Percentiles rank a stretch among this genome's conserved stretches.
Evolutionary conservation across 2,113 vertebrate genomes (phyloP).

Genomic region (Cathartes aura): DNA sequence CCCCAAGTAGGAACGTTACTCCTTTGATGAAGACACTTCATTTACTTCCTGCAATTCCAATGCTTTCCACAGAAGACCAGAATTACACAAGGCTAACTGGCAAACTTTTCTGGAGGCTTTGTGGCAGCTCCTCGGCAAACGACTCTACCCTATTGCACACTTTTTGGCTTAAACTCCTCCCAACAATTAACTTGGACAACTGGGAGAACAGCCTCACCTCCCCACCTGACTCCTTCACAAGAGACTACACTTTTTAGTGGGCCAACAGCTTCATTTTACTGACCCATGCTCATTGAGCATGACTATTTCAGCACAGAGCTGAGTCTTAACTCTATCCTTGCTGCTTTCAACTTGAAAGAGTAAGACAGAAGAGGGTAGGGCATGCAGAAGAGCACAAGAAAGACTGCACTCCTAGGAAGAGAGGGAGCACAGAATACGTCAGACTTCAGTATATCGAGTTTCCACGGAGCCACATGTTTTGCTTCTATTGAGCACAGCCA

Average conservation of each 20-base stretch:
- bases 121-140: not conserved
- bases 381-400: not conserved
- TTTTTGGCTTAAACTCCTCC: not conserved
- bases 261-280: not conserved
- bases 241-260: not conserved
- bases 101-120: not conserved
- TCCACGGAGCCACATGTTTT: not conserved
- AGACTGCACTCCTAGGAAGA: not conserved
- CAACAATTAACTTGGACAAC: not conserved
- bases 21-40: not conserved
- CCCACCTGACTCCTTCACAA: not conserved
- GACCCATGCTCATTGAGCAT: not conserved
- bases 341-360: not conserved
- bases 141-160: not conserved
- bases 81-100: not conserved
- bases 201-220: not conserved
- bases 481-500: not conserved
- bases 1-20: not conserved
- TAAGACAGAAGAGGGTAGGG: not conserved
- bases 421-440: not conserved
- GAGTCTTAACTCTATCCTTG: not conserved
- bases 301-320: not conserved
- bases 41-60: not conserved
- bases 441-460: rapidly evolving
- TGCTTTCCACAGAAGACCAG: not conserved